Conservation (phyloP, 2,113 vertebrate species). For the Corvus cornix region DNA sequence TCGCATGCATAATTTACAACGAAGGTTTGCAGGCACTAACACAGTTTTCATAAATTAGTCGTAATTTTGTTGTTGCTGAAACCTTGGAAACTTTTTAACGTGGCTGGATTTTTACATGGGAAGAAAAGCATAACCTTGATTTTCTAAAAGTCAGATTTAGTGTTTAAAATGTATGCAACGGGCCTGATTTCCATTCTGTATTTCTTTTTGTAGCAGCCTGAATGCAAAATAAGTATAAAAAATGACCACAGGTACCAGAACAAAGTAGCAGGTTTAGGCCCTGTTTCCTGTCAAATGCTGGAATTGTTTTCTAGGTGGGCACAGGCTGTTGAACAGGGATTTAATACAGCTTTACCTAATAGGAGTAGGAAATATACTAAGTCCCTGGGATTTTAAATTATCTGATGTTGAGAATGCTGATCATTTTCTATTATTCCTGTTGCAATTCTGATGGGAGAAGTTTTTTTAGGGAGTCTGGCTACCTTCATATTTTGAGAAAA, state of each 20-base stretch:
- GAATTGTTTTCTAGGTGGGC: not conserved
- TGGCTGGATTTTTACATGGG: conserved; percentile 7
- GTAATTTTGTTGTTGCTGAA: conserved; percentile 61
- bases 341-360: not conserved
- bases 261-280: not conserved
- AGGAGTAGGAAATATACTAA: not conserved
- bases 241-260: not conserved
- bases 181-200: not conserved
- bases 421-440: not conserved
- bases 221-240: not conserved
- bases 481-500: not conserved
- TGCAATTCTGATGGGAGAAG: not conserved
- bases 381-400: not conserved
- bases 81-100: conserved; percentile 31
- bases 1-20: conserved; percentile 61
- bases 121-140: conserved; percentile 21
- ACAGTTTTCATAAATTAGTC: conserved; percentile 52
- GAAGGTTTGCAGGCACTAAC: conserved; percentile 59
- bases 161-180: not conserved
- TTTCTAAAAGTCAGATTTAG: conserved; percentile 12
- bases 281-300: not conserved
- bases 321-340: not conserved
- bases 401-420: not conserved
- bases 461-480: not conserved
- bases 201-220: not conserved